phyloP scores from a whole-genome alignment of 2,888 invertebrate species.

The Drosophila cognata region DNA sequence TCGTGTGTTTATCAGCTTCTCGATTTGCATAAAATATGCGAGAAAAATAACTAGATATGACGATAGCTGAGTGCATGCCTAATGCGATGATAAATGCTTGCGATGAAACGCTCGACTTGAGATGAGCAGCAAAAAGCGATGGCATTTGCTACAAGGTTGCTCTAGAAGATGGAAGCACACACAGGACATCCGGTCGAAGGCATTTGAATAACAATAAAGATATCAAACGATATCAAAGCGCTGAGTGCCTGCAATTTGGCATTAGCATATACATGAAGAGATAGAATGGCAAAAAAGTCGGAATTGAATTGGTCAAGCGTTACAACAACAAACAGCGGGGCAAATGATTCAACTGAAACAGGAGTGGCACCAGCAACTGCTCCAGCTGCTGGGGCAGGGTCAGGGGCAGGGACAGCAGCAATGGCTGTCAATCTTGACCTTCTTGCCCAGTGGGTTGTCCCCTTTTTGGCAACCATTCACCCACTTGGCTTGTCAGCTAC shows the following conservation, averaged over 20 bases:
- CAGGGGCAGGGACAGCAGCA: background rate
- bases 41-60: slow-evolving; percentile 16
- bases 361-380: background rate
- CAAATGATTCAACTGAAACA: slow-evolving; percentile 65
- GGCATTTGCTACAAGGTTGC: background rate
- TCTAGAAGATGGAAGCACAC: slow-evolving; percentile 16
- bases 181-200: slow-evolving; percentile 71
- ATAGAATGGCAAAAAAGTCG: slow-evolving; percentile 23
- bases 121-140: slow-evolving; percentile 24
- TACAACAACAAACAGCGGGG: slow-evolving; percentile 48
- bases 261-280: slow-evolving; percentile 51
- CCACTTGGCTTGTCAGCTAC: slow-evolving; percentile 38
- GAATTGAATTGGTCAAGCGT: slow-evolving; percentile 78
- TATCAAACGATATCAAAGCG: slow-evolving; percentile 62
- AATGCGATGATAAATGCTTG: slow-evolving; percentile 78
- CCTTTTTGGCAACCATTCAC: slow-evolving; percentile 15
- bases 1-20: slow-evolving; percentile 22
- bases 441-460: slow-evolving; percentile 62
- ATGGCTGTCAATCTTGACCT: slow-evolving; percentile 37
- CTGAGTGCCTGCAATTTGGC: slow-evolving; percentile 52
- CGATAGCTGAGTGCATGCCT: slow-evolving; percentile 58
- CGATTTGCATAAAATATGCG: slow-evolving; percentile 63
- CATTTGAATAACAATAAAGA: slow-evolving; percentile 74
- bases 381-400: background rate
- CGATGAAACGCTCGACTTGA: slow-evolving; percentile 68